Evolutionary conservation across 2,888 invertebrate species (phyloP), one percentile per base, ranked within the genome.

Genomic region (Luperina nickerlii): DNA sequence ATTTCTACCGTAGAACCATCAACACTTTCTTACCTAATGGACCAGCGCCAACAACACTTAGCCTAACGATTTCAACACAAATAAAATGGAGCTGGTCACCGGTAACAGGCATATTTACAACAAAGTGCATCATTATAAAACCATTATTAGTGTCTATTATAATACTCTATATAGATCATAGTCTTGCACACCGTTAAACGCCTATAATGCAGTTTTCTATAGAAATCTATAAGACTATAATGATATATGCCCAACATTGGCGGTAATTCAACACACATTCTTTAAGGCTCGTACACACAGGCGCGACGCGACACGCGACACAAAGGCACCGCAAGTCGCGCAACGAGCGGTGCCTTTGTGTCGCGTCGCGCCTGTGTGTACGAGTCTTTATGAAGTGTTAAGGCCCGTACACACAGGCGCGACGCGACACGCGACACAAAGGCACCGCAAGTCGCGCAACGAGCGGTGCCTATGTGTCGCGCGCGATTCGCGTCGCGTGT

Each of bases 91-190:
- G 66, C 48, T 48, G 74, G 76, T 68, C 75, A 72, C 70, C 68
- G 67, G 68, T 77, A 76, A 83, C 60, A 72, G 63, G 27, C 62
- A 72, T 76, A 76, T 76, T 76, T 68, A 79, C 48, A 66, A 62
- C 68, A 66, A 82, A 85, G 57, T 85, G 79, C 51, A 72, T 74
- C 76, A 71, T 85, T 79, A 82, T 73, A 74, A 62, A 74, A 78
- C 60, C 27, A 20, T 32, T 62, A 71, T 63, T 78, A 68, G 15
- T 57, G 67, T 62, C 51, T 60, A 81, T 78, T 67, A 84, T 42
- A 60, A 51, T 69, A 79, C 42, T 73, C 51, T 38, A 73, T 69
- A 76, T 84, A 73, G 78, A 84, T 84, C 84, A 69, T 66, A 66
- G 45, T 62, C 42, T 79, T 74, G 66, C 72, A 80, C 76, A 71